Conservation (phyloP, 2,888 invertebrate genomes). For the Homarus gammarus region DNA sequence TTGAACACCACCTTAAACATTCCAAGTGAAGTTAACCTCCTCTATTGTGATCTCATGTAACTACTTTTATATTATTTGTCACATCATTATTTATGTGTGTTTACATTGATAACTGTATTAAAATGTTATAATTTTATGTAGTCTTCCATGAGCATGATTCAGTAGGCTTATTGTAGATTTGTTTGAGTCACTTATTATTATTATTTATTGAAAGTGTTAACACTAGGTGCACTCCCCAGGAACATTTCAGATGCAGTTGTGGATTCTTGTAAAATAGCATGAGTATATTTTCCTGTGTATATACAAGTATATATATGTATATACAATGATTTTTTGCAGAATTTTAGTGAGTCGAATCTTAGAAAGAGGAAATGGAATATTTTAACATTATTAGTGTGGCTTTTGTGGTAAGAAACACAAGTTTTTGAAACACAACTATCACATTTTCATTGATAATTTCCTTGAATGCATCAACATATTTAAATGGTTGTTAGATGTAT, state of each 20-base stretch:
- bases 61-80: conserved; percentile 2
- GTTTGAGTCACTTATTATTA: neutral
- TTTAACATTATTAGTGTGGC: conserved; percentile 41
- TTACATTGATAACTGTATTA: conserved; percentile 1
- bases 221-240: conserved; percentile 7
- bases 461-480: neutral
- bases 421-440: conserved; percentile 60
- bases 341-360: conserved; percentile 7
- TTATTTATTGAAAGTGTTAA: neutral
- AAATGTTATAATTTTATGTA: conserved; percentile 29
- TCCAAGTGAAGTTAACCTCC: neutral
- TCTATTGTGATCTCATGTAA: neutral
- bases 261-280: conserved; percentile 21
- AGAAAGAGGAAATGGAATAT: conserved; percentile 30
- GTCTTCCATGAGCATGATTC: conserved; percentile 48
- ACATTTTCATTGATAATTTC: conserved; percentile 31
- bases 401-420: conserved; percentile 64
- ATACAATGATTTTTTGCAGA: neutral
- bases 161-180: neutral
- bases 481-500: neutral
- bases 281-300: neutral
- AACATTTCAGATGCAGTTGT: conserved; percentile 38
- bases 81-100: conserved; percentile 11
- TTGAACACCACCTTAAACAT: neutral
- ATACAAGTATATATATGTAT: neutral